phyloP scores from a whole-genome alignment of 1,140 invertebrate genomes.

The Odontomachus brunneus region DNA sequence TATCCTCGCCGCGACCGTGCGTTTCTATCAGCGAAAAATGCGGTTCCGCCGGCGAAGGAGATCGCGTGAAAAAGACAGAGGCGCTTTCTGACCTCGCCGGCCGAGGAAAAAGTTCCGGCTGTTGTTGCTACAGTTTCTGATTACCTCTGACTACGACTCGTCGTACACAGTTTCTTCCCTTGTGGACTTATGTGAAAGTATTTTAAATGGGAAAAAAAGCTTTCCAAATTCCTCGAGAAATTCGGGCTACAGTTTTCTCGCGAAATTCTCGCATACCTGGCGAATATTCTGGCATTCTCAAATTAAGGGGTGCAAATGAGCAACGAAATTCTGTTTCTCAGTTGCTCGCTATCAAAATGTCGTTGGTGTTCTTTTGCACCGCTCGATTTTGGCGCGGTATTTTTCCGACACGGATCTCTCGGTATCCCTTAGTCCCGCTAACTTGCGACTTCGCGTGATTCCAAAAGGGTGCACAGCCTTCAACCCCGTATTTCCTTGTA shows the following conservation, averaged over 20 bases:
- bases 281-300: neutral
- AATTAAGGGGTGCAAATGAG: neutral
- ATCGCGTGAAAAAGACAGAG: neutral
- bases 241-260: neutral
- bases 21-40: conserved; percentile 51
- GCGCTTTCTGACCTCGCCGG: neutral
- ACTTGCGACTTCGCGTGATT: conserved; percentile 61
- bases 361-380: neutral
- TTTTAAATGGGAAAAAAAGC: neutral
- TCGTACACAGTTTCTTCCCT: neutral
- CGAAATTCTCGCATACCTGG: too few species aligned
- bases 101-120: neutral
- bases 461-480: conserved; percentile 66
- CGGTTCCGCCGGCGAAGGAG: too few species aligned
- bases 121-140: conserved; percentile 1
- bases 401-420: conserved; percentile 51
- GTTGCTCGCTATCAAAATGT: neutral
- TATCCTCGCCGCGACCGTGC: conserved; percentile 43
- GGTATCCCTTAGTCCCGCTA: conserved; percentile 61
- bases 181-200: neutral
- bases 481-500: conserved; percentile 60
- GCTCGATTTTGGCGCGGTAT: conserved; percentile 37
- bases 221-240: neutral
- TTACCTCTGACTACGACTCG: neutral
- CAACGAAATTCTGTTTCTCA: conserved; percentile 1